These are phyloP conservation scores for Nerophis ophidion DNA, from an alignment of 2,113 vertebrate genomes.

Conservation along the genomic window DNA sequence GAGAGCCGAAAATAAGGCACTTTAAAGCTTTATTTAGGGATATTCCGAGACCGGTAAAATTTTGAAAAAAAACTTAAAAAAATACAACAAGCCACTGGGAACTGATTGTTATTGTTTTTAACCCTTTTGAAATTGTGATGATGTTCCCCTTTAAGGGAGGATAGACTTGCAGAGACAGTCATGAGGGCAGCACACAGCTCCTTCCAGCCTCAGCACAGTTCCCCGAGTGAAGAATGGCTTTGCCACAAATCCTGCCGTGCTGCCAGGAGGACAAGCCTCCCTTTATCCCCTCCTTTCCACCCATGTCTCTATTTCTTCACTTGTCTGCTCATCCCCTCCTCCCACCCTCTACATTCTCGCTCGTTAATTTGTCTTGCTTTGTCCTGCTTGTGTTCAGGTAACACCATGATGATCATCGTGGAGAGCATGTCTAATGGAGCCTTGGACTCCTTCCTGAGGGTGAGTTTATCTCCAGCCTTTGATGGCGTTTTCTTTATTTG, in stretches of 20 bases:
- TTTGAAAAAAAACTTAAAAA: no score
- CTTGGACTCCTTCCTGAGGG: constrained; percentile 89
- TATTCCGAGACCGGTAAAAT: no score
- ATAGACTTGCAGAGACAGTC: constrained; percentile 60
- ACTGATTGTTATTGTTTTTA: no score
- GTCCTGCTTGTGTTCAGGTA: constrained; percentile 70
- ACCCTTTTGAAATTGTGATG: no score
- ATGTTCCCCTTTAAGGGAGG: constrained; percentile 42
- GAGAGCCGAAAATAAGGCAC: no score
- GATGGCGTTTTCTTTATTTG: no score
- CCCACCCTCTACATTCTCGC: constrained; percentile 5
- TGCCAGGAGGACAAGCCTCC: constrained; percentile 42
- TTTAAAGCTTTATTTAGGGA: no score
- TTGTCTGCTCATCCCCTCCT: not conserved
- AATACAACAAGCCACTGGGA: no score
- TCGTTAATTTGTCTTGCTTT: constrained; percentile 3
- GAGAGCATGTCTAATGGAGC: constrained; percentile 86
- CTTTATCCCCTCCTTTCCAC: constrained; percentile 13
- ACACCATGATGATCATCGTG: constrained; percentile 88
- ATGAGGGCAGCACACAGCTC: constrained; percentile 35
- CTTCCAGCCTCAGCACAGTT: constrained; percentile 49
- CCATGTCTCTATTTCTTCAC: constrained; percentile 37
- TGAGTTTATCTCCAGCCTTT: constrained; percentile 53
- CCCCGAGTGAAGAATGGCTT: constrained; percentile 57
- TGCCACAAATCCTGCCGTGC: constrained; percentile 40